Base-by-base conservation (phyloP, 2,888 invertebrate species). In the Rotaria socialis region DNA sequence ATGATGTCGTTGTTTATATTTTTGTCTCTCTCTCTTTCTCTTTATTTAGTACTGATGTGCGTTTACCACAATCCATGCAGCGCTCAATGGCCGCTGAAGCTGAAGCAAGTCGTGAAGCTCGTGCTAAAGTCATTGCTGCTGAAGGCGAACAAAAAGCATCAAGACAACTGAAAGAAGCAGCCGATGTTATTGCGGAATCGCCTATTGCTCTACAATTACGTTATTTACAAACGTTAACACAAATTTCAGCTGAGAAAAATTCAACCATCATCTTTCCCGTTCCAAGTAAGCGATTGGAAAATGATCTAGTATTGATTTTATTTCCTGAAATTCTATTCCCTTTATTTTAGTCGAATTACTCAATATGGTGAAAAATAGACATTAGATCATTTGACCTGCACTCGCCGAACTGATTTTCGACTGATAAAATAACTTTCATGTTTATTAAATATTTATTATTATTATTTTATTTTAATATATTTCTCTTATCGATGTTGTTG, bases 131-230 rank as follows among this genome's bases (percentile, higher is more conserved):
- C 74, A 87, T 87, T 84, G 85, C 85, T 22, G 85, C 87, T 74
- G 75, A 90, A 85, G 90, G 90, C 22, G 90, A 90, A 86, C 89
- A 90, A 88, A 90, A 89, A 84, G 95, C 96, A 2, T 95, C 95
- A 0, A 93, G 94, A 88, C 95, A 95, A 8, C 92, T 96, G 84
- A 94, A 94, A 90, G 95, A 96, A 92, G 96, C 96, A 14, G 94
- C 95, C 3, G 94, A 96, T 89, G 95, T 96, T 85, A 95, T 96
- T 91, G 92, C 93, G 50, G 94, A 94, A 90, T 94, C 94, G 88
- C 95, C 95, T n/a, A 94, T 94, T 89, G 95, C 95, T 50, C 92
- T 95, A 87, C 94, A 94, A 92, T 89, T 90, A n/a, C 89, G 90
- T n/a, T 90, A 90, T 88, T 88, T 90, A 74, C 90, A 90, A 88